Percentiles rank a stretch among this genome's conserved stretches.
phyloP scores from a whole-genome alignment of 23 tunicate genomes.

The Styela clava region DNA sequence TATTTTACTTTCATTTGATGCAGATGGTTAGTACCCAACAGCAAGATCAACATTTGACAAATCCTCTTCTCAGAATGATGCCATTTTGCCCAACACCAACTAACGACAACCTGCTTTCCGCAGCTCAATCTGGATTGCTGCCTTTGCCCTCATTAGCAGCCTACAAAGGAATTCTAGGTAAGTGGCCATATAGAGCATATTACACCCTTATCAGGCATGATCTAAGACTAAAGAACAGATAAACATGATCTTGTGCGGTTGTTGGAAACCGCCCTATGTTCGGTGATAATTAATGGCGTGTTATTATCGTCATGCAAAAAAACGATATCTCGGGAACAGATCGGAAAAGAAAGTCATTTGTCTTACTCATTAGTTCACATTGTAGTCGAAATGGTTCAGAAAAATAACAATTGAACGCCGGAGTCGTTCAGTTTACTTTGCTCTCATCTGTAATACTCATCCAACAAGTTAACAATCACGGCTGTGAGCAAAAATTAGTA shows the following conservation, averaged over 20 bases:
- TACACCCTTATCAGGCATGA: no score
- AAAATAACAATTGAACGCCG: background rate
- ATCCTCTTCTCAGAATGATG: slow-evolving; percentile 34
- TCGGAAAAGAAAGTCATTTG: slow-evolving; percentile 24
- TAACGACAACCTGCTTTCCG: slow-evolving; percentile 24
- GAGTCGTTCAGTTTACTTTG: background rate
- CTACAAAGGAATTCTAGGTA: slow-evolving; percentile 57
- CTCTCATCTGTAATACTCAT: background rate
- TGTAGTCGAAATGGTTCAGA: background rate
- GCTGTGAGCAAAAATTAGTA: no score
- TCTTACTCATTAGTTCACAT: background rate
- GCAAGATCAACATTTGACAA: slow-evolving; percentile 17
- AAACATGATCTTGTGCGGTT: no score
- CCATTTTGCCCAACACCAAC: slow-evolving; percentile 12
- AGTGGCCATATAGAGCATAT: slow-evolving; percentile 16
- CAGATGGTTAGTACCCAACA: slow-evolving; percentile 17
- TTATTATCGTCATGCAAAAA: background rate
- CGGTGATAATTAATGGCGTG: background rate
- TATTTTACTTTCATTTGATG: no score
- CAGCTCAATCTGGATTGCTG: slow-evolving; percentile 27
- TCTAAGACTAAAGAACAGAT: no score
- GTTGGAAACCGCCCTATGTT: no score
- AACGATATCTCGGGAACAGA: background rate
- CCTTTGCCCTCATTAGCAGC: slow-evolving; percentile 33
- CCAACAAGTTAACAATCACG: no score